Conservation (phyloP, 2,888 invertebrate genomes). For the Torymus texanus region DNA sequence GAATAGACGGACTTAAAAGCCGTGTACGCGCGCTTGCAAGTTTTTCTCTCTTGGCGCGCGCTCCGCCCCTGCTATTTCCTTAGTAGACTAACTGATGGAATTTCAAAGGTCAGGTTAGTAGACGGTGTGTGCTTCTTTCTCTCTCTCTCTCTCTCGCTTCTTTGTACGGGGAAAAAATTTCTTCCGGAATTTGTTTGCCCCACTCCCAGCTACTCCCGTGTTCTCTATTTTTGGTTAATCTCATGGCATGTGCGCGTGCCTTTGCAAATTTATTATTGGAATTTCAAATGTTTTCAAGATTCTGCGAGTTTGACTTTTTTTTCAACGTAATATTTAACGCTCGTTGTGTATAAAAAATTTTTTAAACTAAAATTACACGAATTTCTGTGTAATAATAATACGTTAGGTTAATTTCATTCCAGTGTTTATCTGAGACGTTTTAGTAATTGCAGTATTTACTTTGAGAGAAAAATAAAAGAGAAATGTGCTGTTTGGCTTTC, state of each 20-base stretch:
- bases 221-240: constrained; percentile 26
- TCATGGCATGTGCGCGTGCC: neutral
- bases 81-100: constrained; percentile 26
- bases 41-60: constrained; percentile 4
- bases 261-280: constrained; percentile 36
- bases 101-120: constrained; percentile 33
- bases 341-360: no score
- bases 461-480: no score
- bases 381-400: no score
- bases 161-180: constrained; percentile 18
- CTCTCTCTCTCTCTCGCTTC: neutral
- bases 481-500: no score
- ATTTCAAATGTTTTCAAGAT: constrained; percentile 26
- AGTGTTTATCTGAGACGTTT: no score
- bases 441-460: no score
- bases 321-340: neutral
- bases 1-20: constrained; percentile 21
- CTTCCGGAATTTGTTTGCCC: constrained; percentile 14
- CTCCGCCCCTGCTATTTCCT: neutral
- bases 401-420: no score
- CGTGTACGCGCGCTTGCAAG: neutral
- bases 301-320: neutral
- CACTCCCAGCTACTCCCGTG: neutral
- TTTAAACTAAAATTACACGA: no score
- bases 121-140: no score